Evolutionary conservation across 2,888 invertebrate species (phyloP).

Genomic region (Drosophila kanekoi): DNA sequence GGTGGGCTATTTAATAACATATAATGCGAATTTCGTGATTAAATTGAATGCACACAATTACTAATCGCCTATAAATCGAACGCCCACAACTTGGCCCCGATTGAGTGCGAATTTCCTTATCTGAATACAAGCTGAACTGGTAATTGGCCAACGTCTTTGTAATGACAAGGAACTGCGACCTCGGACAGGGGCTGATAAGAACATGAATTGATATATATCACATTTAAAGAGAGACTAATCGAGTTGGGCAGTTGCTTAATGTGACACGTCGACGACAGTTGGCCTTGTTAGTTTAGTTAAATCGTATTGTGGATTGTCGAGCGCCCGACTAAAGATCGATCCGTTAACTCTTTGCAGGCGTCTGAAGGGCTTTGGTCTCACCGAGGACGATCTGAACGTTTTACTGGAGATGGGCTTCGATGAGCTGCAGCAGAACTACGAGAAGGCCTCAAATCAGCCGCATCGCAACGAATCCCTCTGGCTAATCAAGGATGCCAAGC

Average conservation of each 20-base stretch:
- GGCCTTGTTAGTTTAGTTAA: constrained; percentile 10
- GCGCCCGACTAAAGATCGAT: not conserved
- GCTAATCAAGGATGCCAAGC: constrained; percentile 91
- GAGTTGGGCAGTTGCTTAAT: no score
- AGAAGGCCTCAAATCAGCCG: constrained; percentile 87
- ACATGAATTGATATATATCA: no score
- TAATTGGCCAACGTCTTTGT: not conserved
- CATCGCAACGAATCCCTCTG: constrained; percentile 92
- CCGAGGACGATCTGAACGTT: constrained; percentile 89
- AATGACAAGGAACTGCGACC: no score
- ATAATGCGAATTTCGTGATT: not conserved
- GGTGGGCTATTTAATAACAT: no score
- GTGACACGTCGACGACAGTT: not conserved
- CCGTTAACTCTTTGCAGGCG: constrained; percentile 86
- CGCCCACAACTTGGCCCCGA: not conserved
- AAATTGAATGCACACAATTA: not conserved
- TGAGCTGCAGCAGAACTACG: constrained; percentile 85
- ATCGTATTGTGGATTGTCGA: no score
- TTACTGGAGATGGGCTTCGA: constrained; percentile 87
- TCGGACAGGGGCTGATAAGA: constrained; percentile 36
- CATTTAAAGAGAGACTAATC: no score
- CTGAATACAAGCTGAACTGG: constrained; percentile 1
- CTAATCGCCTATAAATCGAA: not conserved
- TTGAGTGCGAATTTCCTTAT: not conserved
- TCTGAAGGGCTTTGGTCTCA: constrained; percentile 91